Conservation (phyloP, 2,797 vertebrate species). For the Gallinago solitaria region DNA sequence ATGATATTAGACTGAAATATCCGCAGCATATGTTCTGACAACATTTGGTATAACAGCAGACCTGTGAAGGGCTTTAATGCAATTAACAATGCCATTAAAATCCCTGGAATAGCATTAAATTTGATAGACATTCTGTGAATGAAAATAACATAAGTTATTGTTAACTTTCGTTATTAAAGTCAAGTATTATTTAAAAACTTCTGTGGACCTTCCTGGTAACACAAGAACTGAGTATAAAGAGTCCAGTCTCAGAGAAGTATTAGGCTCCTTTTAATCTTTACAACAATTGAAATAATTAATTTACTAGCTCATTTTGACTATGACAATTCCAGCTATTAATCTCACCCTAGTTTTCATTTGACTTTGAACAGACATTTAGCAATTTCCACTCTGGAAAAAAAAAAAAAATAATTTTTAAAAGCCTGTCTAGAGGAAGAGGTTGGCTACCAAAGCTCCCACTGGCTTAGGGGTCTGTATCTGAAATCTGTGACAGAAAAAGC, state of each 20-base stretch:
- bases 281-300: neutral
- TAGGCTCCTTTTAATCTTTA: neutral
- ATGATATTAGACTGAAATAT: neutral
- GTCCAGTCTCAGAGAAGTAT: neutral
- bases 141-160: neutral
- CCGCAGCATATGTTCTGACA: neutral
- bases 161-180: neutral
- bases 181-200: neutral
- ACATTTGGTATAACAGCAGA: neutral
- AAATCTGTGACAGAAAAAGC: neutral
- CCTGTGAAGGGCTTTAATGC: neutral
- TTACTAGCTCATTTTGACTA: neutral
- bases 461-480: neutral
- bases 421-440: neutral
- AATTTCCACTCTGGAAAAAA: neutral
- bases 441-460: neutral
- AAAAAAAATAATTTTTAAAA: neutral
- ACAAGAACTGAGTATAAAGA: neutral
- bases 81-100: conserved; percentile 17
- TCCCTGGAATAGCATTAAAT: neutral
- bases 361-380: neutral
- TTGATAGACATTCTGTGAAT: neutral
- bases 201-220: neutral
- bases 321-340: neutral
- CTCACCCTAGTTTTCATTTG: neutral